Conservation (phyloP, 2,888 invertebrate species). For the Caenorhabditis virilis region DNA sequence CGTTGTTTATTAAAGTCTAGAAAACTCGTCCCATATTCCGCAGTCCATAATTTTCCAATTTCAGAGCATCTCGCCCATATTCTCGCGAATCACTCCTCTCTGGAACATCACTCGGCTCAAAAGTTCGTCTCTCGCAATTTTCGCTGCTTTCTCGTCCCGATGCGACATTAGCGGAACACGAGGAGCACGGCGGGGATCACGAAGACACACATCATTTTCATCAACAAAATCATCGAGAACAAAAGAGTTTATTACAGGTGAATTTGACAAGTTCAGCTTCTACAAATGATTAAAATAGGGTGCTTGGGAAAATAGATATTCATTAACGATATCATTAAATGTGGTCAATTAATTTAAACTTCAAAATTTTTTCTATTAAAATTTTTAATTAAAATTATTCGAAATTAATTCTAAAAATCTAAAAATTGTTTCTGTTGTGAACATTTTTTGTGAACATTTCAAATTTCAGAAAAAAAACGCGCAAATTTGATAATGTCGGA, state of each 20-base stretch:
- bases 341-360: no score
- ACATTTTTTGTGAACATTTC: no score
- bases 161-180: constrained; percentile 8
- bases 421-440: not conserved
- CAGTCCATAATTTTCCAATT: constrained; percentile 2
- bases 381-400: no score
- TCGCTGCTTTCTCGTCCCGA: constrained; percentile 33
- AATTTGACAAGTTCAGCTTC: not conserved
- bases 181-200: constrained; percentile 19
- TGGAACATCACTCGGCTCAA: constrained; percentile 47
- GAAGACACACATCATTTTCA: constrained; percentile 1
- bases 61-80: constrained; percentile 45
- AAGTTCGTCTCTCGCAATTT: constrained; percentile 44
- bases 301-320: no score
- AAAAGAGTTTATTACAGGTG: constrained; percentile 23
- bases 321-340: no score
- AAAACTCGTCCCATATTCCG: not conserved
- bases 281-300: no score
- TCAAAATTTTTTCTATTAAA: no score
- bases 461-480: no score
- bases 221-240: constrained; percentile 9
- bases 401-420: no score
- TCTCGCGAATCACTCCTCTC: constrained; percentile 40
- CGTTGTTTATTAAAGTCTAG: not conserved
- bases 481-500: no score